Conservation (phyloP, 2,113 vertebrate species). For the Leiothrix lutea region DNA sequence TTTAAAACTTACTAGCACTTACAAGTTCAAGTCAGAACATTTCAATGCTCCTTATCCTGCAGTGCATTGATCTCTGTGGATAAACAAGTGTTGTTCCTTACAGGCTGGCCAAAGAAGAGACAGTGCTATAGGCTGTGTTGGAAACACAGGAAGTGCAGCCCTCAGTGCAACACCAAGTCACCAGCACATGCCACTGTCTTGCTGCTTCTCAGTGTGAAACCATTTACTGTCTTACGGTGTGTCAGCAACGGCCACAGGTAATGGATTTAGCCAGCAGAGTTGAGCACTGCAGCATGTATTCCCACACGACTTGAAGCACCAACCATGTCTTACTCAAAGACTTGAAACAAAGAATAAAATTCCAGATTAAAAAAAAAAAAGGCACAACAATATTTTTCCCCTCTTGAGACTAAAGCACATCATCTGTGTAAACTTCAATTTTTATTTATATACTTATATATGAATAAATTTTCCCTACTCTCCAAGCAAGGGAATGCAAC, state of each 20-base stretch:
- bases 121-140: fast-evolving
- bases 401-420: background rate
- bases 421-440: background rate
- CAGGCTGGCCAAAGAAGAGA: background rate
- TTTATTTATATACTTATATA: background rate
- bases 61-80: fast-evolving
- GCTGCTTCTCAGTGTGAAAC: background rate
- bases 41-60: background rate
- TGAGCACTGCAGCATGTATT: background rate
- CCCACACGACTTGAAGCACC: background rate
- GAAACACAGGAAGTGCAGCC: background rate
- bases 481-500: background rate
- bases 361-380: background rate
- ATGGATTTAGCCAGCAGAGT: background rate
- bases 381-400: background rate
- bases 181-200: fast-evolving
- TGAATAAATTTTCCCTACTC: background rate
- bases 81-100: fast-evolving
- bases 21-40: background rate
- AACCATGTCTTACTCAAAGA: background rate
- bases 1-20: background rate
- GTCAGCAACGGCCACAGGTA: background rate
- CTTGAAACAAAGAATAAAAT: background rate
- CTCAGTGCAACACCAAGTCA: background rate
- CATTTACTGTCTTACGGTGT: background rate